These are phyloP conservation scores for Drosophila persimilis DNA, from an alignment of 1,140 invertebrate species.

Conservation along the genomic window DNA sequence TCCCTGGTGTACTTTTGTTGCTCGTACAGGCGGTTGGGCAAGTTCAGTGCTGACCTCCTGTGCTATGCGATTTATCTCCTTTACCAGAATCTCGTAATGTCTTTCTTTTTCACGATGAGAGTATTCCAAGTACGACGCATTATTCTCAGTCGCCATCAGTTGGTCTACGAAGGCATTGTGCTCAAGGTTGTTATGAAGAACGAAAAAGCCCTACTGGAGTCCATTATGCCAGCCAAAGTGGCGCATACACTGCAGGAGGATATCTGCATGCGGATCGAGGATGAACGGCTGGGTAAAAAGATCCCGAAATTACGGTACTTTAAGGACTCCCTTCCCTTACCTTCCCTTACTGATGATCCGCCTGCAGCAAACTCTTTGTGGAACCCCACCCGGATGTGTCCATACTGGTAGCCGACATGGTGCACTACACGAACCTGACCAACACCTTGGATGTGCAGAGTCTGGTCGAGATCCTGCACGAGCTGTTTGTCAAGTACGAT, in stretches of 20 bases:
- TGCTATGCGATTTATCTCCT: constrained; percentile 22
- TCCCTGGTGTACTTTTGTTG: constrained; percentile 11
- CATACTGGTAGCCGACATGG: constrained; percentile 97
- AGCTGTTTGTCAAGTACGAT: constrained; percentile 96
- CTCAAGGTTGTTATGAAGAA: constrained; percentile 21
- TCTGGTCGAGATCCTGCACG: constrained; percentile 94
- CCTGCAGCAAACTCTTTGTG: constrained; percentile 91
- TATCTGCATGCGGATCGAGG: constrained; percentile 87
- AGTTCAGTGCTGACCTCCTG: neutral
- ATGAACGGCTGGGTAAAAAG: neutral
- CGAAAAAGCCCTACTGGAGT: constrained; percentile 92
- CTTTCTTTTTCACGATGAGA: neutral
- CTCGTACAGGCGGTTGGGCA: neutral
- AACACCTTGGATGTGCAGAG: constrained; percentile 90
- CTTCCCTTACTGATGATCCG: neutral
- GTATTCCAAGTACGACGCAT: constrained; percentile 11
- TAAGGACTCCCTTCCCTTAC: neutral
- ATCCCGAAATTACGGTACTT: constrained; percentile 31
- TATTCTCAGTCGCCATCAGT: constrained; percentile 27
- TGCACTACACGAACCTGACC: constrained; percentile 96
- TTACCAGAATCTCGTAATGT: constrained; percentile 1
- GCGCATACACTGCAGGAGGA: constrained; percentile 90
- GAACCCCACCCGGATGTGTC: constrained; percentile 94
- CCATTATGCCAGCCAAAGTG: constrained; percentile 92
- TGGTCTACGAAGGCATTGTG: constrained; percentile 20